phyloP scores from a whole-genome alignment of 2,888 invertebrate species.

The Dryobota labecula region DNA sequence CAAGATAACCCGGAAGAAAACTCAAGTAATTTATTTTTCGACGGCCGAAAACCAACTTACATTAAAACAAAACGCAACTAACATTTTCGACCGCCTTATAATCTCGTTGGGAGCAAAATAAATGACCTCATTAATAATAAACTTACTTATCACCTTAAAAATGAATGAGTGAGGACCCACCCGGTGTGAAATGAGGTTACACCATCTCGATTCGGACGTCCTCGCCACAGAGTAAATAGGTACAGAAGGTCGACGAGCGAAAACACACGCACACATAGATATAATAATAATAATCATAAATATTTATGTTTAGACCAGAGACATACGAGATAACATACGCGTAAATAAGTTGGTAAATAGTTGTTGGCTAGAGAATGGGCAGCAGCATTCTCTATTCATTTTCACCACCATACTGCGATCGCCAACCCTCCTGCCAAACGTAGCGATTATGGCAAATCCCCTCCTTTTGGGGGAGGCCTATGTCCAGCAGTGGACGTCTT shows the following conservation, averaged over 20 bases:
- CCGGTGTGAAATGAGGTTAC: constrained; percentile 70
- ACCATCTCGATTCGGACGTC: constrained; percentile 66
- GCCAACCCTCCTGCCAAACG: no score
- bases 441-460: no score
- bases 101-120: constrained; percentile 49
- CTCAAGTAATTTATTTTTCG: constrained; percentile 10
- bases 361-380: no score
- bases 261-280: background rate
- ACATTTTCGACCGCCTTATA: constrained; percentile 38
- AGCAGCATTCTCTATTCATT: no score
- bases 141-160: constrained; percentile 67
- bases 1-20: background rate
- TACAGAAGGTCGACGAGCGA: background rate
- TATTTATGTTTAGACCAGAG: no score
- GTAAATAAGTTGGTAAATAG: no score
- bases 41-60: constrained; percentile 10
- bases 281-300: no score
- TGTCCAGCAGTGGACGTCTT: no score
- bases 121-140: constrained; percentile 68
- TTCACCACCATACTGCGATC: no score
- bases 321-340: no score
- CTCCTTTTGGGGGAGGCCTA: no score
- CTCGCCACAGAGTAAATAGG: constrained; percentile 50
- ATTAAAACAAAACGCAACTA: constrained; percentile 48
- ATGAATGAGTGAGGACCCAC: constrained; percentile 64